These are phyloP conservation scores for Subacronicta megacephala DNA, from an alignment of 2,888 invertebrate species.

Conservation along the genomic window DNA sequence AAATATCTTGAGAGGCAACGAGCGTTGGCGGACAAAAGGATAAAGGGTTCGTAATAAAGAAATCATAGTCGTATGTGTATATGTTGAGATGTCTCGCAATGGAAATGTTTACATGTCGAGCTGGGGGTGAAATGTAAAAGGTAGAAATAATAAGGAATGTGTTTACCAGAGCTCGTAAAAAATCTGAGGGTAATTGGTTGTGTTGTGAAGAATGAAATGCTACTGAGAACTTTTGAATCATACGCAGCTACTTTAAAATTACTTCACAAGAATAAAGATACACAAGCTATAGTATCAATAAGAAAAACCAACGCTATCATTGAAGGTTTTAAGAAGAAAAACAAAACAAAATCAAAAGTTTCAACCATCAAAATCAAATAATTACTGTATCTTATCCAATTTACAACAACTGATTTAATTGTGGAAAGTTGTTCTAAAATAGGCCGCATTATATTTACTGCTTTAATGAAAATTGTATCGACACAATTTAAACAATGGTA, in stretches of 20 bases:
- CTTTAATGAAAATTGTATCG: conserved; percentile 55
- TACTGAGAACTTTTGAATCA: not conserved
- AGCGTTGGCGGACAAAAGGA: conserved; percentile 73
- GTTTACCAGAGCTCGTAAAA: conserved; percentile 37
- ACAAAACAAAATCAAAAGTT: conserved; percentile 8
- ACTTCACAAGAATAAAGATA: not conserved
- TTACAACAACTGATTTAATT: conserved; percentile 30
- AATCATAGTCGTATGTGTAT: conserved; percentile 73
- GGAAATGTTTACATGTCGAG: conserved; percentile 81
- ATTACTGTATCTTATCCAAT: conserved; percentile 23
- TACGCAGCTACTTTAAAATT: not conserved
- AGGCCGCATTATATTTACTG: conserved; percentile 29
- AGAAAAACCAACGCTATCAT: not conserved
- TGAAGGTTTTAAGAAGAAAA: not conserved
- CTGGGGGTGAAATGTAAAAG: conserved; percentile 61
- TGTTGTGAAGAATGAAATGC: conserved; percentile 30
- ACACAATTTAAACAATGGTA: conserved; percentile 47
- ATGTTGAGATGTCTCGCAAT: conserved; percentile 68
- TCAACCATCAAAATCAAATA: conserved; percentile 18
- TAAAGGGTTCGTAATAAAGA: conserved; percentile 79
- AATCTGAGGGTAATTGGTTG: conserved; percentile 37
- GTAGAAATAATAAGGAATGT: conserved; percentile 43
- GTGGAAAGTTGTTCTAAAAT: conserved; percentile 36
- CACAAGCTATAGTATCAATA: not conserved
- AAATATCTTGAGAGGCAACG: conserved; percentile 71